Evolutionary conservation across 2,797 vertebrate genomes (phyloP), one percentile per base, ranked within the genome.

Genomic region (Heteromormyrus szaboi): DNA sequence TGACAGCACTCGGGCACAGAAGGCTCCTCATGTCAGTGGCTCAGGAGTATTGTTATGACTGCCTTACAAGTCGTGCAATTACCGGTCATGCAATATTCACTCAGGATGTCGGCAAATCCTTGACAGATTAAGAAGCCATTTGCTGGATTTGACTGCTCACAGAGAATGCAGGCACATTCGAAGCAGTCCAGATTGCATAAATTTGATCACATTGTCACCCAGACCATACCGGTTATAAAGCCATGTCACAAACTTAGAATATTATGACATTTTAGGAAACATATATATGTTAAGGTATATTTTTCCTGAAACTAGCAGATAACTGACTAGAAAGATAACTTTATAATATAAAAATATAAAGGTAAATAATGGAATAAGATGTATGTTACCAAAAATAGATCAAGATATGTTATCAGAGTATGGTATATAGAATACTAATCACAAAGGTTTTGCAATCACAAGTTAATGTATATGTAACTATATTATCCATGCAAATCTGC

Each of bases 41-140:
- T 53, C 87, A 50, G 56, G 89, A 87, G 89, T 56, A 84, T 44
- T 87, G 85, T 90, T 89, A 88, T 68, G 86, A 86, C 86, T 86
- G 83, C 85, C 59, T 89, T 89, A 88, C 84, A 62, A 76, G 56
- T 87, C 88, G 41, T 37, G 72, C 72, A 90, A 90, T 91, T 91
- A 90, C 90, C 87, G 54, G 90, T 89, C 90, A 90, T 88, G 89
- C 87, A 90, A 87, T 88, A 91, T 91, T 88, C 88, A 90, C 88
- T 83, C 76, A 65, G 76, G 68, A 87, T 51, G 81, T 84, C 53
- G 53, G 89, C 88, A 84, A 88, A 89, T 76, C 85, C 79, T 72
- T 85, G 88, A 89, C 79, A 90, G 76, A 87, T 88, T 88, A 89
- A 87, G 88, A 88, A 89, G 85, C 79, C 85, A 87, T 84, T 90